Percentiles rank a stretch among this genome's conserved stretches.
Evolutionary conservation across 2,113 vertebrate species (phyloP).

Genomic region (Carassius auratus): DNA sequence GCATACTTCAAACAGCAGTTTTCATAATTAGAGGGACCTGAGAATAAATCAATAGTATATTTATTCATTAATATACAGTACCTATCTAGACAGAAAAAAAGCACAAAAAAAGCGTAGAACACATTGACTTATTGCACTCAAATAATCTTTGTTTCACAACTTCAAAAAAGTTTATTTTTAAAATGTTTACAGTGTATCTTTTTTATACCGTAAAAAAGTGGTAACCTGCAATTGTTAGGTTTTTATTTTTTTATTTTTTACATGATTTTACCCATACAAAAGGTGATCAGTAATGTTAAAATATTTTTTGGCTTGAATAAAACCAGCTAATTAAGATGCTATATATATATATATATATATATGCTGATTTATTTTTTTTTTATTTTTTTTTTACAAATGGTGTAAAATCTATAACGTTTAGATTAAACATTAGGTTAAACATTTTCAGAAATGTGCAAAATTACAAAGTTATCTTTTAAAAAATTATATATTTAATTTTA

Average conservation of each 20-base stretch:
- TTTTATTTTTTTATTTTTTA: too few relatives aligned
- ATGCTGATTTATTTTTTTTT: background rate
- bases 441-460: background rate
- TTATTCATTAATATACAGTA: background rate
- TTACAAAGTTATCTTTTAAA: too few relatives aligned
- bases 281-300: background rate
- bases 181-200: too few relatives aligned
- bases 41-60: background rate
- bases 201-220: too few relatives aligned
- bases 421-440: background rate
- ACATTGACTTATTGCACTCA: too few relatives aligned
- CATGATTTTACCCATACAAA: too few relatives aligned
- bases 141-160: too few relatives aligned
- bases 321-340: background rate
- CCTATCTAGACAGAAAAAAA: too few relatives aligned
- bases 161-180: too few relatives aligned
- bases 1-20: slow-evolving; percentile 70
- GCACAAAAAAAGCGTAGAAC: too few relatives aligned
- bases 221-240: too few relatives aligned
- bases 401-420: background rate
- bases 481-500: background rate
- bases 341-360: too few relatives aligned
- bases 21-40: slow-evolving; percentile 65
- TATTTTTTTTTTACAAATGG: background rate
- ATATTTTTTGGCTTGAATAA: background rate